A percentile compares a stretch with the other conserved stretches of the same genome.
These are phyloP conservation scores for Phylloscopus whistleri DNA, from an alignment of 2,113 vertebrate species.

Conservation along the genomic window DNA sequence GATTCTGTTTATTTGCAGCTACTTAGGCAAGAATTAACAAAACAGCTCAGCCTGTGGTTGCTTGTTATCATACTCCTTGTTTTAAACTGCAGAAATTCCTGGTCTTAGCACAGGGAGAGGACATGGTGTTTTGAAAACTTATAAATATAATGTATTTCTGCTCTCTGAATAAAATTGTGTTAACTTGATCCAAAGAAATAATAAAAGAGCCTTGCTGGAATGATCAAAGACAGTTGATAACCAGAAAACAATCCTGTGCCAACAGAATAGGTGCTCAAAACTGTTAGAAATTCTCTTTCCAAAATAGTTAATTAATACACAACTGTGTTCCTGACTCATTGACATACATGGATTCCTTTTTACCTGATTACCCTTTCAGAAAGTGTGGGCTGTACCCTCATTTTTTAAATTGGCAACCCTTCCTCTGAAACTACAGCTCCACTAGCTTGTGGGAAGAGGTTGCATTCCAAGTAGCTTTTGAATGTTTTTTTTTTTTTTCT, in stretches of 20 bases:
- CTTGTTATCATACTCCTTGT: not conserved
- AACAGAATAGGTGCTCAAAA: not conserved
- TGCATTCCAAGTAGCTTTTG: conserved; percentile 15
- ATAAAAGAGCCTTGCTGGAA: not conserved
- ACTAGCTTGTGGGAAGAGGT: not conserved
- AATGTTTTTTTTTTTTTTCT: not conserved
- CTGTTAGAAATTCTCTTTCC: not conserved
- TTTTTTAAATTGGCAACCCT: not conserved
- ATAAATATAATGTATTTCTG: not conserved
- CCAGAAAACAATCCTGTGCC: not conserved
- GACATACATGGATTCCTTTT: not conserved
- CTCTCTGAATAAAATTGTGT: not conserved
- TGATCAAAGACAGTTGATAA: not conserved
- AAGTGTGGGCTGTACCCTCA: not conserved
- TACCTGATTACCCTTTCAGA: not conserved
- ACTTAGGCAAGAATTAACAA: not conserved
- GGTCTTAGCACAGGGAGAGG: not conserved
- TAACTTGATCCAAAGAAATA: not conserved
- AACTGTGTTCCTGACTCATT: not conserved
- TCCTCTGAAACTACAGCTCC: not conserved
- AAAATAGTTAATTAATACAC: not conserved
- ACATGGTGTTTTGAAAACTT: not conserved
- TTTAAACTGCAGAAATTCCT: not conserved
- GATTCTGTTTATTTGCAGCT: not conserved
- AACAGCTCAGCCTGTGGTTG: not conserved